These are phyloP conservation scores for Chromoteleia sp. DNA, from an alignment of 2,888 invertebrate genomes.

Conservation along the genomic window DNA sequence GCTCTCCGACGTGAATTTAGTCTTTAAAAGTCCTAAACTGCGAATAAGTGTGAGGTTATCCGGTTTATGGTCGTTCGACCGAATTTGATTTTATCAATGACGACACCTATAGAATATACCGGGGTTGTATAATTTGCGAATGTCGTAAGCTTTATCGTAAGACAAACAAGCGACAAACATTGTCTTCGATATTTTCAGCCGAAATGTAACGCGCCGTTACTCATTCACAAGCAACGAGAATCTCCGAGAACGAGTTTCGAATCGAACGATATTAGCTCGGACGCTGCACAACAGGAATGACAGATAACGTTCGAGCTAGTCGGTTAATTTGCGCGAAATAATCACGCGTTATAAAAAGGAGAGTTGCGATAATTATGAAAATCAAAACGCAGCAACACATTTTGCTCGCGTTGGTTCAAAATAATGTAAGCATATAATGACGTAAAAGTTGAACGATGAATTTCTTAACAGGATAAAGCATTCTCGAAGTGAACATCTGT, in stretches of 20 bases:
- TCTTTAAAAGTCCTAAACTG: too few species aligned
- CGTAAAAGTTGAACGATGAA: background rate
- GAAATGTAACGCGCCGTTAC: background rate
- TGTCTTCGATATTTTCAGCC: too few species aligned
- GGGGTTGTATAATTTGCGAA: too few species aligned
- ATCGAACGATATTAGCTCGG: background rate
- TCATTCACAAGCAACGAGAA: background rate
- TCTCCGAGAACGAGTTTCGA: slow-evolving; percentile 9
- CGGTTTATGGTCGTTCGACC: too few species aligned
- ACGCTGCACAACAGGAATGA: slow-evolving; percentile 26
- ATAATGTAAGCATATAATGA: slow-evolving; percentile 5
- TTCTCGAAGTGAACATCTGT: background rate
- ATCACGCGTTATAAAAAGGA: slow-evolving; percentile 20
- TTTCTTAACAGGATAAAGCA: background rate
- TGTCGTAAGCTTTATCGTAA: too few species aligned
- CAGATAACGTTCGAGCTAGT: slow-evolving; percentile 4
- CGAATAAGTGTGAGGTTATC: too few species aligned
- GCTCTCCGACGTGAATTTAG: too few species aligned
- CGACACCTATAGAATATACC: too few species aligned
- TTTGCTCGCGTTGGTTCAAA: background rate
- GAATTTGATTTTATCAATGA: too few species aligned
- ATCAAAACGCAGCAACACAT: background rate
- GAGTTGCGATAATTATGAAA: slow-evolving; percentile 17
- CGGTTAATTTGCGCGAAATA: slow-evolving; percentile 14
- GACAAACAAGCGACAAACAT: too few species aligned